phyloP scores from a whole-genome alignment of 2,888 invertebrate species.

The Acrocera orbiculus region DNA sequence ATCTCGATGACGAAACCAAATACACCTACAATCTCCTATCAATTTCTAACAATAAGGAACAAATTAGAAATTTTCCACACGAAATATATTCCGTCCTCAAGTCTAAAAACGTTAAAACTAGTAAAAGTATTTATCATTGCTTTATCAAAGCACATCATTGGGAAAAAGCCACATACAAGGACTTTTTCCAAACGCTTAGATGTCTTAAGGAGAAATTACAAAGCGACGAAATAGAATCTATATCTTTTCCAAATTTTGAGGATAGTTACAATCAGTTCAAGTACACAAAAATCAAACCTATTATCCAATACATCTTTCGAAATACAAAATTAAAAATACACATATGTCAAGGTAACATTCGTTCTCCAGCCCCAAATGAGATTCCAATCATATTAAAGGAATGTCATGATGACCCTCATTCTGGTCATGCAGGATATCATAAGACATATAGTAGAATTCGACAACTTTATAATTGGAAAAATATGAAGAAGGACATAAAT shows the following conservation, averaged over 20 bases:
- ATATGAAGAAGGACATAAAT: background rate
- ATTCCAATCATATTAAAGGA: conserved; percentile 8
- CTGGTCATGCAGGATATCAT: background rate
- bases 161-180: conserved; percentile 2
- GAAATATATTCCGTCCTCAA: conserved; percentile 7
- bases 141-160: conserved; percentile 7
- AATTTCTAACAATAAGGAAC: too few relatives aligned
- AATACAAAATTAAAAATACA: conserved; percentile 5
- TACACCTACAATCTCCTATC: too few relatives aligned
- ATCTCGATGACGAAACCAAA: too few relatives aligned
- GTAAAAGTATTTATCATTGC: conserved; percentile 5
- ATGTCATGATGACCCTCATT: conserved; percentile 6
- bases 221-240: conserved; percentile 3
- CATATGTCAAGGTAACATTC: background rate
- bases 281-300: conserved; percentile 5
- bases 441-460: conserved; percentile 1
- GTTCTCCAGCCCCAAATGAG: background rate
- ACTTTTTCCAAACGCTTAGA: conserved; percentile 5
- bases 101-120: conserved; percentile 1
- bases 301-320: conserved; percentile 2
- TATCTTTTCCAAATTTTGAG: conserved; percentile 3
- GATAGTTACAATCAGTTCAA: conserved; percentile 6
- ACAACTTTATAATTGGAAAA: background rate
- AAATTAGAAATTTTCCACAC: too few relatives aligned
- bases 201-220: conserved; percentile 3